Conservation (phyloP, 2,797 vertebrate species). For the Falco peregrinus region DNA sequence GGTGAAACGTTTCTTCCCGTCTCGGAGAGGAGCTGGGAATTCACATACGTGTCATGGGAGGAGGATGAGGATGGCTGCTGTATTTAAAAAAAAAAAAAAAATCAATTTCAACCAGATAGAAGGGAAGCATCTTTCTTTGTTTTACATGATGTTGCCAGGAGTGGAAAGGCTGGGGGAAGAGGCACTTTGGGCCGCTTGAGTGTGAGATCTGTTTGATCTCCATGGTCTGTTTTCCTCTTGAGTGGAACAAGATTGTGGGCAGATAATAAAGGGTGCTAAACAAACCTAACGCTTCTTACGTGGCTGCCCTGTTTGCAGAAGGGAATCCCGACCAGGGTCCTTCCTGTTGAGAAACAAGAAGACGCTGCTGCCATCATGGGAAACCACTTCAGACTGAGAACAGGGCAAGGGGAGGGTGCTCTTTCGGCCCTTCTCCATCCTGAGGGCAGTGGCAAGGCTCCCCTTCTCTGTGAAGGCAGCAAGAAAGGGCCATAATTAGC, state of each 20-base stretch:
- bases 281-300: rapidly evolving
- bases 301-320: neutral
- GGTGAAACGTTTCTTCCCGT: neutral
- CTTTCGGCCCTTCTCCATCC: neutral
- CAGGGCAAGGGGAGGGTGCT: neutral
- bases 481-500: neutral
- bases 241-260: neutral
- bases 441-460: neutral
- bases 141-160: neutral
- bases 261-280: neutral
- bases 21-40: neutral
- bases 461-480: neutral
- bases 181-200: neutral
- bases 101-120: neutral
- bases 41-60: neutral
- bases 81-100: neutral
- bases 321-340: neutral
- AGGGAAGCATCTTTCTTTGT: neutral
- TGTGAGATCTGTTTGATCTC: neutral
- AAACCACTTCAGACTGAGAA: neutral
- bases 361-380: neutral
- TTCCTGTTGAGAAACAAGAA: neutral
- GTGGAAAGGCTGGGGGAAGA: neutral
- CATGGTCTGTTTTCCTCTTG: rapidly evolving
- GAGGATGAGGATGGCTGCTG: neutral